phyloP scores from a whole-genome alignment of 2,113 vertebrate species.

The Chrysemys picta region DNA sequence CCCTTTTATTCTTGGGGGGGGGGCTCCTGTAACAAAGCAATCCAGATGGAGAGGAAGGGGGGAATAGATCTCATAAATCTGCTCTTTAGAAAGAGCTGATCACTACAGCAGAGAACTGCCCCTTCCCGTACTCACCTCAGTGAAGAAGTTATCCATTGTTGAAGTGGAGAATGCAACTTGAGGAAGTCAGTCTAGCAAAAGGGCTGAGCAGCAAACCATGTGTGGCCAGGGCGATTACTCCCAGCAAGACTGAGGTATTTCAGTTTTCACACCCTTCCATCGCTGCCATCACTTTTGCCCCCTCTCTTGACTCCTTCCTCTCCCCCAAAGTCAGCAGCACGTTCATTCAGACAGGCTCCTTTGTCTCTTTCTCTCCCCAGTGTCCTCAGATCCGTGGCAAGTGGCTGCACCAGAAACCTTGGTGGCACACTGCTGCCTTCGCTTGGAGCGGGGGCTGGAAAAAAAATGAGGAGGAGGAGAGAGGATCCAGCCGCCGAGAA shows the following conservation, averaged over 20 bases:
- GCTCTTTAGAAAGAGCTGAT: neutral
- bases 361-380: conserved; percentile 30
- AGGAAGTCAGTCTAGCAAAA: conserved; percentile 50
- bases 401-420: neutral
- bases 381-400: conserved; percentile 18
- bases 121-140: conserved; percentile 81
- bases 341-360: conserved; percentile 6
- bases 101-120: neutral
- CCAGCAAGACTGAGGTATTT: neutral
- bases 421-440: conserved; percentile 13
- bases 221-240: neutral
- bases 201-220: conserved; percentile 57
- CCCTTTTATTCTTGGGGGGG: neutral
- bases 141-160: conserved; percentile 85
- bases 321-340: neutral
- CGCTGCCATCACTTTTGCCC: neutral
- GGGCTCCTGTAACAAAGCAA: neutral
- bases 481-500: neutral
- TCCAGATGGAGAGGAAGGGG: neutral
- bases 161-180: neutral
- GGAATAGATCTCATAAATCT: neutral
- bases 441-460: neutral
- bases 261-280: neutral
- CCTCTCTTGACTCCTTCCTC: neutral
- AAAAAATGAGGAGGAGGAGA: neutral